Percentiles rank a stretch among this genome's conserved stretches.
These are phyloP conservation scores for Drosophila novamexicana DNA, from an alignment of 1,140 invertebrate genomes.

Conservation along the genomic window DNA sequence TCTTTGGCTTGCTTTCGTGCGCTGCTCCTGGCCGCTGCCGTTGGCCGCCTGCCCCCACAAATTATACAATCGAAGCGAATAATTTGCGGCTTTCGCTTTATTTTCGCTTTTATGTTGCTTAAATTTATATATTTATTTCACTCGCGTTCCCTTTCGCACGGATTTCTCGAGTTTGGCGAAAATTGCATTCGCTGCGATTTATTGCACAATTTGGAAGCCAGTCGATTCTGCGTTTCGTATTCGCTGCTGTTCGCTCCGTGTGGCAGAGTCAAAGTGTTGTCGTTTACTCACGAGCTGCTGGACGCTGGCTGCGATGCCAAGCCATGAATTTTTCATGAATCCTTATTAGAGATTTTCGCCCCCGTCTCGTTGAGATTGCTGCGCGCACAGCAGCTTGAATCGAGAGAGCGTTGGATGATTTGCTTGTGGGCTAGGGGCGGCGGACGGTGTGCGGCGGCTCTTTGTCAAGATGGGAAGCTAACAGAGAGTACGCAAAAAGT, in stretches of 20 bases:
- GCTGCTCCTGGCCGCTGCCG: slow-evolving; percentile 61
- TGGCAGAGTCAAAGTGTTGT: slow-evolving; percentile 77
- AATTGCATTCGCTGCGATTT: slow-evolving; percentile 44
- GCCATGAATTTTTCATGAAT: slow-evolving; percentile 79
- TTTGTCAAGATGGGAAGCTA: neutral
- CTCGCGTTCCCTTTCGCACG: slow-evolving; percentile 36
- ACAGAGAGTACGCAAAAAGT: neutral
- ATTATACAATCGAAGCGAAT: slow-evolving; percentile 69
- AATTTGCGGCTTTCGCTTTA: slow-evolving; percentile 24
- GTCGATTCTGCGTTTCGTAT: slow-evolving; percentile 28
- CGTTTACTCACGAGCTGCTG: slow-evolving; percentile 77
- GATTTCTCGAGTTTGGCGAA: neutral
- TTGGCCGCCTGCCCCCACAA: slow-evolving; percentile 54
- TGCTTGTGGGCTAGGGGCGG: neutral
- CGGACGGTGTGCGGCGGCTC: neutral
- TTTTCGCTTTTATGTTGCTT: slow-evolving; percentile 1
- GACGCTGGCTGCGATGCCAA: slow-evolving; percentile 64
- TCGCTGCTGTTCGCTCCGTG: slow-evolving; percentile 63
- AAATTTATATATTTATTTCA: slow-evolving; percentile 24
- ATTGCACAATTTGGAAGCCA: slow-evolving; percentile 59
- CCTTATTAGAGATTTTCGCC: slow-evolving; percentile 79
- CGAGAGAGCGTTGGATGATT: slow-evolving; percentile 12
- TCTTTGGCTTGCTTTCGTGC: slow-evolving; percentile 2
- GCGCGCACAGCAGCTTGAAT: slow-evolving; percentile 54
- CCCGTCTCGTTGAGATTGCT: slow-evolving; percentile 71